These are phyloP conservation scores for Zophobas morio DNA, from an alignment of 1,140 invertebrate genomes.

Conservation along the genomic window DNA sequence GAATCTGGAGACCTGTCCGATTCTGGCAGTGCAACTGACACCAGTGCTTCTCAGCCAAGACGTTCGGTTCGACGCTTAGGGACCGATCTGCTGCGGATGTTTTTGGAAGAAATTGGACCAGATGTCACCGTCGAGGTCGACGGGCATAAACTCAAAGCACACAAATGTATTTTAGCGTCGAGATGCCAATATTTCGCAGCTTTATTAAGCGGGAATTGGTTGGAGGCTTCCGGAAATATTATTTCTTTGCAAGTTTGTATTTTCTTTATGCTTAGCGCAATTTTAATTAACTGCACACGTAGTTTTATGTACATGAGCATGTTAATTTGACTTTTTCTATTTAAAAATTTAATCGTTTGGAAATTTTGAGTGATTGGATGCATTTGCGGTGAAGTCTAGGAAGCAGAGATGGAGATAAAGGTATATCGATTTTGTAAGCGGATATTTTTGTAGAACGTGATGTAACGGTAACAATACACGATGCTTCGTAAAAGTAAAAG, in stretches of 20 bases:
- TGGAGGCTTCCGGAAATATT: conserved; percentile 84
- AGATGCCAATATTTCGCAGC: conserved; percentile 93
- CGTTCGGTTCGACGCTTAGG: conserved; percentile 76
- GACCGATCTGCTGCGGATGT: conserved; percentile 90
- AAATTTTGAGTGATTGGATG: too few species aligned
- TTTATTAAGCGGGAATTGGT: conserved; percentile 87
- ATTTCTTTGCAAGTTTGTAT: conserved; percentile 72
- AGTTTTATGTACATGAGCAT: too few species aligned
- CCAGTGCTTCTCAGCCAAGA: conserved; percentile 62
- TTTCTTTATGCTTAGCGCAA: background rate
- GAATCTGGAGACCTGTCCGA: conserved; percentile 55
- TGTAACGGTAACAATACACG: too few species aligned
- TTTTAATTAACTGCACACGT: too few species aligned
- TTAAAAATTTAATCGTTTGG: too few species aligned
- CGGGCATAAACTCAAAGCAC: conserved; percentile 84
- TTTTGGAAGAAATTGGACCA: conserved; percentile 84
- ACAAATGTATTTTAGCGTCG: conserved; percentile 91
- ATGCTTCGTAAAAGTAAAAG: too few species aligned
- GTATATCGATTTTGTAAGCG: too few species aligned
- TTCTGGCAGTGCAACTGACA: conserved; percentile 43
- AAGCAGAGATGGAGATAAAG: too few species aligned
- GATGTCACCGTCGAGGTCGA: conserved; percentile 88
- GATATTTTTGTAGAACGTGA: too few species aligned
- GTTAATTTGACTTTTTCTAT: too few species aligned
- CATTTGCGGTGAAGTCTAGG: too few species aligned